Evolutionary conservation across 2,113 vertebrate species (phyloP), one percentile per base, ranked within the genome.

Genomic region (Vulpes vulpes): DNA sequence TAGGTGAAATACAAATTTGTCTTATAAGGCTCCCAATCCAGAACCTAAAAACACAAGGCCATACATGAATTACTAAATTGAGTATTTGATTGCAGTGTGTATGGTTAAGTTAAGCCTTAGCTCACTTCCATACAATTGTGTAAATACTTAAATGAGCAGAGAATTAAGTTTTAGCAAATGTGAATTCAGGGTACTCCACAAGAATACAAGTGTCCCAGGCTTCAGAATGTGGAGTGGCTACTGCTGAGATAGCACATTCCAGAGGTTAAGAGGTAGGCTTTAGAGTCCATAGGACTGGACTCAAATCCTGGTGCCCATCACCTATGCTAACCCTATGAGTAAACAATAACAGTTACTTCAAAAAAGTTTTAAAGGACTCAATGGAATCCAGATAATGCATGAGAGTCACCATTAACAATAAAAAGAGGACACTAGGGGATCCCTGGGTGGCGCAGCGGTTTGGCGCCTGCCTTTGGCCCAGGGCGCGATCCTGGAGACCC

Each of bases 311-410:
- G 32, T 49, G 51, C 32, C 25, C 12, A 55, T 11, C 8, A 79
- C 53, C 23, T 51, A 9, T 11, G 80, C 16, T 23, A 12, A 53
- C 1, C 3, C 22, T 67, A 59, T 60, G 74, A 38, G 51, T 51
- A 71, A 85, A 27, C 10, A 38, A 86, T 59, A 95, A 32, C 22
- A 81, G 23, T 78, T 32, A 71, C 15, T 38, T 89, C 22, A 38
- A 59, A 96, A 94, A 81, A 7, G 0, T 60, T 87, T 87, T 94
- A 69, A 90, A 87, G 6, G 22, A 86, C 86, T 92, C 91, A 89
- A n/a, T 76, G 4, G 78, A 82, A 35, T 74, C 19, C n/a, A 83
- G 55, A 74, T 69, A 57, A 59, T 92, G 11, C 4, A 30, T 62
- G 20, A 60, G 23, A 73, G 10, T 76, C 69, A 62, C 32, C 94